Evolutionary conservation across 1,140 invertebrate genomes (phyloP), one percentile per base, ranked within the genome.

Genomic region (Pseudomyrmex cubaensis): DNA sequence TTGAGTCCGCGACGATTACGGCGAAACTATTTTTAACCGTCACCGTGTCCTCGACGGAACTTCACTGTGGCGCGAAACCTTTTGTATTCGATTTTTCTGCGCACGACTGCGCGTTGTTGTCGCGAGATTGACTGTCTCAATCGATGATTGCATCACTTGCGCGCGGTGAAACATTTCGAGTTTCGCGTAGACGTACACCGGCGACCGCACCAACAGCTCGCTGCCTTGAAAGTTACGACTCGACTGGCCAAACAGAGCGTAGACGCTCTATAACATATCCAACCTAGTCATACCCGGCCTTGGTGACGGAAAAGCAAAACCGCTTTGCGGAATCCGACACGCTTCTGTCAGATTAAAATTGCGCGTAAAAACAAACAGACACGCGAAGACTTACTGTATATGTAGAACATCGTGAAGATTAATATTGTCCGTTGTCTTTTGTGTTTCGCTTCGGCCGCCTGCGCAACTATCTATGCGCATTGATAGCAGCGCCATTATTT

Each of bases 161-260:
- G 1, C 15, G 1, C n/a, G 48, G 35, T 48, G 2, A 3, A 10
- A 59, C 64, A 59, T 78, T 57, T 80, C 75, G 62, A 59, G 83
- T 35, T 52, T 76, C 57, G 64, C 50, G 8, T 8, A 56, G n/a
- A 35, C 44, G 44, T 25, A 59, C 2, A 12, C 22, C 59, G 70
- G 13, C 67, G 35, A 52, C 50, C 22, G 22, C 66, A 61, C 25
- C n/a, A 35, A 35, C 35, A 35, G 54, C 86, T 48, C 44, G 15
- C 80, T 48, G 22, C 17, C 17, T 20, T 25, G 69, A 56, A 73
- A 77, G 85, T 57, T 61, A 35, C 13, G 62, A 62, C 70, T n/a
- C 78, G 48, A 87, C 85, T 87, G 86, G 7, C 57, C 50, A 67
- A 87, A 76, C 72, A 67, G 64, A 73, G 67, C 64, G 22, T 73